Evolutionary conservation across 2,888 invertebrate genomes (phyloP), one percentile per base, ranked within the genome.

Genomic region (Balanococcus diminutus): DNA sequence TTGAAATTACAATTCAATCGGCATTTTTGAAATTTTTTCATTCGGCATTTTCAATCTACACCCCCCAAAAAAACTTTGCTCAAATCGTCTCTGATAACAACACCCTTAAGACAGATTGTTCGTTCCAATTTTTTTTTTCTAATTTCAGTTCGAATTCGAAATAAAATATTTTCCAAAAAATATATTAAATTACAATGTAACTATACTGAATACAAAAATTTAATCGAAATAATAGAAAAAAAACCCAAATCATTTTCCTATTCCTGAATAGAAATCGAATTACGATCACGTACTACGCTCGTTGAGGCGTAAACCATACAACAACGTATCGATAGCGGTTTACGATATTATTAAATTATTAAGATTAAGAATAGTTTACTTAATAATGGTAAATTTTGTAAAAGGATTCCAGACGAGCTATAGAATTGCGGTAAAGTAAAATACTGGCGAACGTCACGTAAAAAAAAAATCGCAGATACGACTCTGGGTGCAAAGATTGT

Each of bases 401-500:
- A 32, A 31, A 72, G 16, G 72, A 72, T 8, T 28, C 2, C 14
- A 19, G 75, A 79, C 67, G 67, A 67, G 67, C 4, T 56, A 22
- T 8, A 32, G 75, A 79, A 19, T 79, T 79, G 75, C 14, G 75
- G 75, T 79, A 79, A 79, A 79, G 75, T 79, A 79, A 79, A 79
- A 79, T 22, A 16, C 25, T 4, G 19, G 4, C 32, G 11, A 36
- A 79, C 36, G 36, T 79, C 75, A 79, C 75, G 75, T 83, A 22
- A 61, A 61, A 56, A 19, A 39, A 46, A 67, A 42, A 84, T 72
- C 39, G 14, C 25, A n/a, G n/a, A n/a, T n/a, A 67, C 67, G 39
- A 67, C 32, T 83, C 51, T 82, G 82, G 51, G 46, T 16, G 82
- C 56, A 82, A 51, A 32, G 82, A 82, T 82, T 16, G 81, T 81